Evolutionary conservation across 2,888 invertebrate species (phyloP), one percentile per base, ranked within the genome.

Genomic region (Latheticus oryzae): DNA sequence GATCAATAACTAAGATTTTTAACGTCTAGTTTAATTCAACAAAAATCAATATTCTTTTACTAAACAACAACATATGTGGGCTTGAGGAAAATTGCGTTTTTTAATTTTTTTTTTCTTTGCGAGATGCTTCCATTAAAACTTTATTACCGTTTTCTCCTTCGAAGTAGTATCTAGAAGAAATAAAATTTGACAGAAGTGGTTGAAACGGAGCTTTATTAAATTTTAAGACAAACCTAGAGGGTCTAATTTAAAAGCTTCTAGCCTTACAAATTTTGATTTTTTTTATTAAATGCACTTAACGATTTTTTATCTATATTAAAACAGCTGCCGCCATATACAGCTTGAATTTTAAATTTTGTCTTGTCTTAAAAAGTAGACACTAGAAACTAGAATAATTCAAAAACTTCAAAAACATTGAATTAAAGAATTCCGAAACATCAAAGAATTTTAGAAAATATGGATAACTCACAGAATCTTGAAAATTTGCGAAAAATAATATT

Each of bases 1-100:
- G 57, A 61, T 61, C 61, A 58, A 61, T 61, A 61, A 51, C 54
- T 51, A 55, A 61, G 26, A 26, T n/a, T 19, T 3, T 19, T 19
- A 19, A 9, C 26, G 9, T 26, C 26, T 19, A 3, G 21, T 19
- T 19, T 5, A 19, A 19, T 19, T 19, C 5, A 19, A 19, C 21
- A 3, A 19, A 19, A 19, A 19, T 2, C 12, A 9, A 30, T 30
- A n/a, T n/a, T n/a, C n/a, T n/a, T n/a, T n/a, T n/a, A n/a, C n/a
- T n/a, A n/a, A n/a, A n/a, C n/a, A n/a, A n/a, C n/a, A n/a, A n/a
- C n/a, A n/a, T n/a, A n/a, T n/a, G n/a, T n/a, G n/a, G n/a, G 30
- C 5, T 16, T 19, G 42, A 42, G 3, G 17, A 28, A 28, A 5
- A 32, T 8, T 15, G 17, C n/a, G 32, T 45, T 33, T 17, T 19